Evolutionary conservation across 1,140 invertebrate species (phyloP).

Genomic region (Whitmania pigra): DNA sequence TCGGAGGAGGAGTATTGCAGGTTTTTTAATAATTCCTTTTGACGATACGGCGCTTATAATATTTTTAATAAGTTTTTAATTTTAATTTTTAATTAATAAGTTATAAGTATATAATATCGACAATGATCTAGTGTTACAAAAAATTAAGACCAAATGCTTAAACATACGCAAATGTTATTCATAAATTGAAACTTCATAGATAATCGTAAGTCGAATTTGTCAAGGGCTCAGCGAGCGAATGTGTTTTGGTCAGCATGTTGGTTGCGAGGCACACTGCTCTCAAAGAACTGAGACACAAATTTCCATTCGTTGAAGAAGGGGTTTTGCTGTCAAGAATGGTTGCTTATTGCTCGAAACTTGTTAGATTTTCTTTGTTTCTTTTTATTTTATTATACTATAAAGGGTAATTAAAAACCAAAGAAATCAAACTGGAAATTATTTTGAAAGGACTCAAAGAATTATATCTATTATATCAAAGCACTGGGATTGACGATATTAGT

Average conservation of each 20-base stretch:
- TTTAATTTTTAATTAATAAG: no score
- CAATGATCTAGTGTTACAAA: background rate
- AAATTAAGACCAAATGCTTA: background rate
- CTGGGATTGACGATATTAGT: no score
- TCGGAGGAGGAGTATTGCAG: slow-evolving; percentile 85
- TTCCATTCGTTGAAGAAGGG: slow-evolving; percentile 81
- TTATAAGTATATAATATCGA: background rate
- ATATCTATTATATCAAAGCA: no score
- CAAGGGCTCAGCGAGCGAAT: slow-evolving; percentile 92
- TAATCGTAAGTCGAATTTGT: background rate
- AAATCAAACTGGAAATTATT: background rate
- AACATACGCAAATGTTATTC: background rate
- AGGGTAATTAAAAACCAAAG: background rate
- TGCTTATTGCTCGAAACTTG: slow-evolving; percentile 60
- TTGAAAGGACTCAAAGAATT: no score
- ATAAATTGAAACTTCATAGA: background rate
- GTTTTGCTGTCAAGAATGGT: slow-evolving; percentile 86
- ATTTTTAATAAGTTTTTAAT: no score
- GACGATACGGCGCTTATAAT: background rate
- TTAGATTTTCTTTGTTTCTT: slow-evolving; percentile 27
- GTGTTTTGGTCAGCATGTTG: slow-evolving; percentile 83
- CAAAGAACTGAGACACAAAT: slow-evolving; percentile 71
- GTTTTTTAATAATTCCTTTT: slow-evolving; percentile 29
- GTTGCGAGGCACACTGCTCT: slow-evolving; percentile 86
- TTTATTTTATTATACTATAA: background rate